Conservation (phyloP, 2,797 vertebrate genomes). For the Karalla daura region DNA sequence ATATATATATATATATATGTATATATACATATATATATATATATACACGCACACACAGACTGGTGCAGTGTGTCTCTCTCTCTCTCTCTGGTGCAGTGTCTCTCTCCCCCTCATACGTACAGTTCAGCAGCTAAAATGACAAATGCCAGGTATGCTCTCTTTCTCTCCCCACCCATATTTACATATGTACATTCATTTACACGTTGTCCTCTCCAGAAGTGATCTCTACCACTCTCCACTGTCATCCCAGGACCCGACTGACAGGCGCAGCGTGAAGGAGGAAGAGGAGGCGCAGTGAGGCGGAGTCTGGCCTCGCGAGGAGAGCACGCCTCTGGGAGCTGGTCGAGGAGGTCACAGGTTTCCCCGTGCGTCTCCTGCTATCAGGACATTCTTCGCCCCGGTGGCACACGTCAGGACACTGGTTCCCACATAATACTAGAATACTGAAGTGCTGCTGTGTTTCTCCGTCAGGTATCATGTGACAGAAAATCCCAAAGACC, state of each 20-base stretch:
- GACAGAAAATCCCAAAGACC: not conserved
- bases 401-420: no score
- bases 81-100: conserved; percentile 15
- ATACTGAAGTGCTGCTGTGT: conserved; percentile 14
- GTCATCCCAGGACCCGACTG: conserved; percentile 17
- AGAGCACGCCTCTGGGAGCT: no score
- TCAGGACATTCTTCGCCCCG: no score
- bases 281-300: conserved; percentile 1
- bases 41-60: no score
- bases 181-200: conserved; percentile 76
- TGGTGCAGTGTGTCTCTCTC: no score
- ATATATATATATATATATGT: no score
- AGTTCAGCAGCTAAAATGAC: conserved; percentile 17
- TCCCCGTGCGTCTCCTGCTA: no score
- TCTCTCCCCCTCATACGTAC: conserved; percentile 23
- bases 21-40: no score
- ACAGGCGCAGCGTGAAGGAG: not conserved
- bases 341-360: no score
- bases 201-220: conserved; percentile 55
- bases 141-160: conserved; percentile 41
- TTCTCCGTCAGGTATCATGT: conserved; percentile 17
- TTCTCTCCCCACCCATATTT: conserved; percentile 56
- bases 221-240: conserved; percentile 5
- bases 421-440: conserved; percentile 38
- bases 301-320: not conserved